These are phyloP conservation scores for Phoebastria nigripes DNA, from an alignment of 2,797 vertebrate genomes.

Conservation along the genomic window DNA sequence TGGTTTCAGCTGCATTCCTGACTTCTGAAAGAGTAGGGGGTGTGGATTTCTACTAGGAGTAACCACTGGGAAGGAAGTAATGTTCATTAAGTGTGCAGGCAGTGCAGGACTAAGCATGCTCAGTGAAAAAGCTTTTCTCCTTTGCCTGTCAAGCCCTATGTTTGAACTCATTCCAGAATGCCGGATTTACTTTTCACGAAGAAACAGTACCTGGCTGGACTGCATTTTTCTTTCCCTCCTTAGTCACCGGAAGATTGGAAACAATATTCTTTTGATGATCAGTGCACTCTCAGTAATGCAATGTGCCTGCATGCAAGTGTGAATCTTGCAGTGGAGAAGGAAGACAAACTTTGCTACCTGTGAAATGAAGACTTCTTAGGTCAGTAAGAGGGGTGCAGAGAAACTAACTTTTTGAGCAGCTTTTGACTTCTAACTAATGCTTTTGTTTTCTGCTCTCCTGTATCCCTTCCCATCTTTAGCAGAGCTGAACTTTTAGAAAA, in stretches of 20 bases:
- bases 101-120: constrained; percentile 69
- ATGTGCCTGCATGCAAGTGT: constrained; percentile 3
- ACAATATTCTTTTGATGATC: constrained; percentile 38
- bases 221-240: constrained; percentile 28
- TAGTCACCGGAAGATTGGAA: constrained; percentile 30
- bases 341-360: constrained; percentile 71
- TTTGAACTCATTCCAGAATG: constrained; percentile 65
- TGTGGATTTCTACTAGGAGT: constrained; percentile 73
- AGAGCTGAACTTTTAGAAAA: background rate
- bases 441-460: background rate
- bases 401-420: constrained; percentile 43
- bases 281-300: constrained; percentile 12
- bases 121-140: constrained; percentile 54
- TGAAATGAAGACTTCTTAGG: constrained; percentile 70
- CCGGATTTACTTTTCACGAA: constrained; percentile 70
- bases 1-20: constrained; percentile 80
- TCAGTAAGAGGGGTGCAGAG: constrained; percentile 63
- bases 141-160: constrained; percentile 70
- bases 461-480: background rate
- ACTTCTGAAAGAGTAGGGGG: constrained; percentile 79
- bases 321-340: constrained; percentile 55
- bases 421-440: background rate
- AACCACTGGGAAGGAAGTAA: constrained; percentile 80
- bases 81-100: constrained; percentile 78
- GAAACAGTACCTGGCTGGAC: constrained; percentile 47